Conservation (phyloP, 2,797 vertebrate genomes). For the Mus caroli region DNA sequence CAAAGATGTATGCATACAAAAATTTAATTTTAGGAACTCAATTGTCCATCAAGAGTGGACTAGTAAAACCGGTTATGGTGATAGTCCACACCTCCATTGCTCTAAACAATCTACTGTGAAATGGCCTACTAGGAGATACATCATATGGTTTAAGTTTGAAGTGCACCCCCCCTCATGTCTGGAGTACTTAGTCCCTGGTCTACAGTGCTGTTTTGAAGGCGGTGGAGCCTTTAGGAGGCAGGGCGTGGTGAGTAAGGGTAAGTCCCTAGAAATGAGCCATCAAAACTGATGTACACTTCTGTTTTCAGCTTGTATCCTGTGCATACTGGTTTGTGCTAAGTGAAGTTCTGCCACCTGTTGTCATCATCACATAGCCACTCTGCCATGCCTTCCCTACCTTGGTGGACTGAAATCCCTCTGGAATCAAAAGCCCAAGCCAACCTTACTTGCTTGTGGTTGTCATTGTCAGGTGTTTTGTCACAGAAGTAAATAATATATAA, state of each 20-base stretch:
- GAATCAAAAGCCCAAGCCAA: neutral
- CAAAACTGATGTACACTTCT: neutral
- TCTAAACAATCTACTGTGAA: slow-evolving; percentile 26
- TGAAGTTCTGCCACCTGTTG: neutral
- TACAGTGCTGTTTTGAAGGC: neutral
- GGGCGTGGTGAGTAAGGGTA: neutral
- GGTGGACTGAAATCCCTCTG: neutral
- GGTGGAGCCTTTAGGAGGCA: neutral
- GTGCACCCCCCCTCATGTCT: neutral
- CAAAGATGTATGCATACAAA: neutral
- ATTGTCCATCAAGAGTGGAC: neutral
- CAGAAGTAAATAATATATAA: neutral
- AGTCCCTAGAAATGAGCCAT: neutral
- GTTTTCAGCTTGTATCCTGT: neutral
- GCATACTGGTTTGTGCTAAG: neutral
- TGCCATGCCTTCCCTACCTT: neutral
- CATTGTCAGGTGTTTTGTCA: neutral
- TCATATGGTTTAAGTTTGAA: neutral
- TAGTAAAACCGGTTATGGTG: neutral
- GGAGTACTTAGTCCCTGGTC: neutral
- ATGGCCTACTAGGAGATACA: neutral
- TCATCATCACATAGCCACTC: neutral
- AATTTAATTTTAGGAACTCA: neutral
- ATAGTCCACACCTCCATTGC: neutral
- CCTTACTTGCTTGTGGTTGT: neutral